These are phyloP conservation scores for Gambusia holbrooki DNA, from an alignment of 2,113 vertebrate genomes.

Conservation along the genomic window DNA sequence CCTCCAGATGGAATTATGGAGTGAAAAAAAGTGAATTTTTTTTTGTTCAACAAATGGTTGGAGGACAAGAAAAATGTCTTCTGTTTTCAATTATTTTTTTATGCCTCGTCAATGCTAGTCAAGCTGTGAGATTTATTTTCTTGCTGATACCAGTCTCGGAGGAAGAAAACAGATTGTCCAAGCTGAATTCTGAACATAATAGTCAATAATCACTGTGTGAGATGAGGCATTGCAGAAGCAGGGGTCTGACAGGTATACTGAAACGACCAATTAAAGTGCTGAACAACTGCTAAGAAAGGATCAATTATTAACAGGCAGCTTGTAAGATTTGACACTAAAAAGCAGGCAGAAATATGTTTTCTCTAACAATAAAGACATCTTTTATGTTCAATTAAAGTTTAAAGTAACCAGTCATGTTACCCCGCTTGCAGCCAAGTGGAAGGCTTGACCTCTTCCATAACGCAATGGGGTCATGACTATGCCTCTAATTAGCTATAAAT, in stretches of 20 bases:
- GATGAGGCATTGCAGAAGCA: slow-evolving; percentile 27
- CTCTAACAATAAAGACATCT: slow-evolving; percentile 21
- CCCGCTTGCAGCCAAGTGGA: slow-evolving; percentile 25
- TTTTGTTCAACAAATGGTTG: slow-evolving; percentile 23
- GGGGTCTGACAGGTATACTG: slow-evolving; percentile 55
- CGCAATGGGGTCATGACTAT: slow-evolving; percentile 21
- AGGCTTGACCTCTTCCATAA: slow-evolving; percentile 13
- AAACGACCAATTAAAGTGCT: slow-evolving; percentile 54
- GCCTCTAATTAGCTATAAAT: slow-evolving; percentile 34
- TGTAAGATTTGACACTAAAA: slow-evolving; percentile 31
- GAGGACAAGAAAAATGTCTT: slow-evolving; percentile 14
- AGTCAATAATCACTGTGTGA: slow-evolving; percentile 65
- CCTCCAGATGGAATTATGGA: slow-evolving; percentile 50
- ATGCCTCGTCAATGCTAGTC: slow-evolving; percentile 21
- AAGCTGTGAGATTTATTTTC: slow-evolving; percentile 27
- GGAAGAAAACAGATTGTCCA: slow-evolving; percentile 27
- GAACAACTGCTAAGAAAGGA: slow-evolving; percentile 33
- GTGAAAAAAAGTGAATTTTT: slow-evolving; percentile 45
- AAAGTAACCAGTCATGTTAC: slow-evolving; percentile 15
- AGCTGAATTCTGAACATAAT: slow-evolving; percentile 51
- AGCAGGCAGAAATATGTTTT: background rate
- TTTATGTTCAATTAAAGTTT: slow-evolving; percentile 5
- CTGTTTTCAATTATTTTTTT: slow-evolving; percentile 22
- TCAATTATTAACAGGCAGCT: slow-evolving; percentile 50
- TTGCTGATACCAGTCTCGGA: slow-evolving; percentile 30